These are phyloP conservation scores for Chloropsis cyanopogon DNA, from an alignment of 2,113 vertebrate genomes.

Conservation along the genomic window DNA sequence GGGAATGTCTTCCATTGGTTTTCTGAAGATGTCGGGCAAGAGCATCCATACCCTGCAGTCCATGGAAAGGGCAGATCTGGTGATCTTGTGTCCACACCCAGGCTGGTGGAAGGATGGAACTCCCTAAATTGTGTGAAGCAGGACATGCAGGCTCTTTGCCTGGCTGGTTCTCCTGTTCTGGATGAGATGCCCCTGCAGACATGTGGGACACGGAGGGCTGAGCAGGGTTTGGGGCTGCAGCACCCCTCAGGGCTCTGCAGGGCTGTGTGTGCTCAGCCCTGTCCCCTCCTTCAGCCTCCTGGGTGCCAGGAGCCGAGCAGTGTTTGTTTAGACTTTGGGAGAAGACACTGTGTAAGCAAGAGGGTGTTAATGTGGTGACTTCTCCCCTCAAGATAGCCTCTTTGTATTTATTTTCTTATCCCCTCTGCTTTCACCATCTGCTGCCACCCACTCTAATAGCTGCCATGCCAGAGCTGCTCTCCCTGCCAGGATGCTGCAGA, in stretches of 20 bases:
- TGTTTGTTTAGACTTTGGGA: conserved; percentile 36
- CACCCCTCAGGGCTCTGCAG: neutral
- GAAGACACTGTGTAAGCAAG: conserved; percentile 35
- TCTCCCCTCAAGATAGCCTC: conserved; percentile 59
- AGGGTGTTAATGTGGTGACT: conserved; percentile 51
- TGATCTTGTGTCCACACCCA: neutral
- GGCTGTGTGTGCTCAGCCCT: neutral
- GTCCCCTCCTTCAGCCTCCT: rapidly evolving
- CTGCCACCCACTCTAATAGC: conserved; percentile 56
- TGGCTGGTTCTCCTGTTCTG: neutral
- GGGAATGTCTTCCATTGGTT: neutral
- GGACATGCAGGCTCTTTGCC: neutral
- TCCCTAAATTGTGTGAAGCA: neutral
- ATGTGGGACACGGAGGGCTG: rapidly evolving
- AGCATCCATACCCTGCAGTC: neutral
- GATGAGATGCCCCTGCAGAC: neutral
- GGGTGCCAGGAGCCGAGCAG: neutral
- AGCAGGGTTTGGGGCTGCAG: neutral
- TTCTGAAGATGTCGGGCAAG: neutral
- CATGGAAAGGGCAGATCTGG: rapidly evolving
- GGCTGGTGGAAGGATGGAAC: neutral
- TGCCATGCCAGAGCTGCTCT: conserved; percentile 51
- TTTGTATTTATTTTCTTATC: conserved; percentile 66
- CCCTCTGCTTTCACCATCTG: conserved; percentile 63
- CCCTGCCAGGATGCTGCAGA: conserved; percentile 4